These are phyloP conservation scores for Istiophorus platypterus DNA, from an alignment of 2,113 vertebrate species.

Conservation along the genomic window DNA sequence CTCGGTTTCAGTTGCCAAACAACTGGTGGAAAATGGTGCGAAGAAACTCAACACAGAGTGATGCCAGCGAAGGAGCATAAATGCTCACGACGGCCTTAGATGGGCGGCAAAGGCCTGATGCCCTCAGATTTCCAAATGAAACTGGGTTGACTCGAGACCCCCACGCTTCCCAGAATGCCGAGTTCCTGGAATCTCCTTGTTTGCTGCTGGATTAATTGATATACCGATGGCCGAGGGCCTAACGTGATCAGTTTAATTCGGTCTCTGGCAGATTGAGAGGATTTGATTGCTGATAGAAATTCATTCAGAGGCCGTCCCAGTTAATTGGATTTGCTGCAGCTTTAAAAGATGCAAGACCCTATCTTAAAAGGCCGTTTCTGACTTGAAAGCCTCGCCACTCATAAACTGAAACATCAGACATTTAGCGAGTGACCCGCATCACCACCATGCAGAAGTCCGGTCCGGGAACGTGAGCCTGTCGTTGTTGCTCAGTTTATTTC, in stretches of 20 bases:
- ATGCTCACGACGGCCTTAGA: too few species aligned
- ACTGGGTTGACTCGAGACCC: background rate
- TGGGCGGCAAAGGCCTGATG: background rate
- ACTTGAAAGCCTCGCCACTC: too few species aligned
- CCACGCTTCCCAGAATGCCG: slow-evolving; percentile 1
- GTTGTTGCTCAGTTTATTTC: background rate
- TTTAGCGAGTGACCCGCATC: too few species aligned
- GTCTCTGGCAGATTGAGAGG: slow-evolving; percentile 17
- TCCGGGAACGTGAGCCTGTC: background rate
- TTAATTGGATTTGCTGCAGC: slow-evolving; percentile 34
- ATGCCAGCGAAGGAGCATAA: too few species aligned
- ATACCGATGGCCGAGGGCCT: background rate
- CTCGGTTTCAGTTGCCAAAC: too few species aligned
- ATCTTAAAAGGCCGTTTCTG: background rate
- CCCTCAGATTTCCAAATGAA: slow-evolving; percentile 16
- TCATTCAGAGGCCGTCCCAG: slow-evolving; percentile 11
- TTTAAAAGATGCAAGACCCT: background rate
- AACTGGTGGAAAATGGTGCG: too few species aligned
- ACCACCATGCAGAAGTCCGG: background rate
- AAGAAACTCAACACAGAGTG: too few species aligned
- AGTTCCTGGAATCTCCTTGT: slow-evolving; percentile 14
- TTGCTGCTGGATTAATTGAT: slow-evolving; percentile 44
- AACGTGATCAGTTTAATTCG: slow-evolving; percentile 25
- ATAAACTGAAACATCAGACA: too few species aligned
- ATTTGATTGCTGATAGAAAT: slow-evolving; percentile 31